Base-by-base conservation (phyloP, 2,888 invertebrate species). In the Xanthia icteritia region DNA sequence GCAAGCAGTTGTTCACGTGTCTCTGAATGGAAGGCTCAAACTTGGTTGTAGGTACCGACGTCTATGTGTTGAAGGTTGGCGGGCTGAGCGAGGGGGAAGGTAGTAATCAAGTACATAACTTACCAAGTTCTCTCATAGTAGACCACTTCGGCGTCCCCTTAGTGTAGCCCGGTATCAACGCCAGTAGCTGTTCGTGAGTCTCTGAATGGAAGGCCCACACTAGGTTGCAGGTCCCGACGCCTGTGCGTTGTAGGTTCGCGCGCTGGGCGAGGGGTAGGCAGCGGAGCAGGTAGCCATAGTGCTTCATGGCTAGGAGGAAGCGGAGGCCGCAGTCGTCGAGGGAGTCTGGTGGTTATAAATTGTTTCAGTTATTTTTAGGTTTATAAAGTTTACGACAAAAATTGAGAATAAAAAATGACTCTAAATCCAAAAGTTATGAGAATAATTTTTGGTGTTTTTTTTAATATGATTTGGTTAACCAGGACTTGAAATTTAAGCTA, bases 201-300 rank as follows among this genome's bases (percentile, higher is more conserved):
- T 99, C 99, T 0, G 99, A 99, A 94, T 99, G 99, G 95, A 99
- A 99, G 0, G 99, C 99, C 99, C 99, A 99, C 5, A 99, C 99
- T 36, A 99, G 97, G 94, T 99, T 99, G 88, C 99, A 98, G 17
- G 98, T 98, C 56, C 98, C 98, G 1, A 99, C 98, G 39, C 99
- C 99, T 85, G 98, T 98, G 73, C 98, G 98, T 91, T 99, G 99
- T 85, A 99, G 97, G 75, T 98, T 97, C 0, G 98, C 98, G 73
- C 99, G 97, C 93, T 99, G 99, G 0, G 98, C 98, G 17, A 99
- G 96, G 0, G 99, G 99, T 78, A 99, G 97, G 92, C 99, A 99
- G 48, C 99, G 98, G 77, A 99, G 97, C 27, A 99, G 96, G 95
- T 99, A 99, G 85, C 99, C 98, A 94, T 99, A 99, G 94, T 99